Evolutionary conservation across 2,888 invertebrate species (phyloP).

Genomic region (Xanthia togata): DNA sequence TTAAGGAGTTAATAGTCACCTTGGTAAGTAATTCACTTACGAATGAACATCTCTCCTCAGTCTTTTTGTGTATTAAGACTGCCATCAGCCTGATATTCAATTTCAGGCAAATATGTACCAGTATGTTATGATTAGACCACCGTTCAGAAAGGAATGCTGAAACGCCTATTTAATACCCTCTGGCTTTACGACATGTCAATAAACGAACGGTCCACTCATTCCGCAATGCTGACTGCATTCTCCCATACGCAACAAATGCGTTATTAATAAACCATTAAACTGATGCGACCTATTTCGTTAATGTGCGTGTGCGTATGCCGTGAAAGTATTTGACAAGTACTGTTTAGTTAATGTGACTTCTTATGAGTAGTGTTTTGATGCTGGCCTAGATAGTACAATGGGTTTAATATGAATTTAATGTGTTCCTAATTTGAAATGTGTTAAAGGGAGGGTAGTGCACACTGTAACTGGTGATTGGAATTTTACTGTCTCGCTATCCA

Average conservation of each 20-base stretch:
- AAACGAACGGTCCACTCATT: slow-evolving; percentile 45
- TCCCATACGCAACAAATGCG: slow-evolving; percentile 51
- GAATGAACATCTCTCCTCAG: not conserved
- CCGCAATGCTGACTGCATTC: slow-evolving; percentile 50
- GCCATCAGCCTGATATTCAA: not conserved
- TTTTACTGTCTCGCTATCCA: not conserved
- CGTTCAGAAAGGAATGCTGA: slow-evolving; percentile 13
- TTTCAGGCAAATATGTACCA: not conserved
- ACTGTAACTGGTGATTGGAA: not conserved
- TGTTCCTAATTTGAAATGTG: slow-evolving; percentile 50
- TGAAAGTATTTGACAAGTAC: slow-evolving; percentile 56
- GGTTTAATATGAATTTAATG: slow-evolving; percentile 36
- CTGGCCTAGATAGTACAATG: slow-evolving; percentile 48
- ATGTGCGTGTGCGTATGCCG: slow-evolving; percentile 42
- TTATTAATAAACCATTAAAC: slow-evolving; percentile 69
- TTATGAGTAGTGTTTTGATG: slow-evolving; percentile 24
- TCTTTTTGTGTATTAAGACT: not conserved
- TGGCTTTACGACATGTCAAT: slow-evolving; percentile 32
- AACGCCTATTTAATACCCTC: slow-evolving; percentile 25
- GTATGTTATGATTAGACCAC: not conserved
- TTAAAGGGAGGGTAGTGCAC: not conserved
- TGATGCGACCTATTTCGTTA: slow-evolving; percentile 65
- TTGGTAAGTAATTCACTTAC: not conserved
- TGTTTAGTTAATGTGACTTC: slow-evolving; percentile 50
- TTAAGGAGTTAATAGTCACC: not conserved